Evolutionary conservation across 37 sponge, comb jelly and placozoan species (phyloP).

Genomic region (Theonella swinhoei): DNA sequence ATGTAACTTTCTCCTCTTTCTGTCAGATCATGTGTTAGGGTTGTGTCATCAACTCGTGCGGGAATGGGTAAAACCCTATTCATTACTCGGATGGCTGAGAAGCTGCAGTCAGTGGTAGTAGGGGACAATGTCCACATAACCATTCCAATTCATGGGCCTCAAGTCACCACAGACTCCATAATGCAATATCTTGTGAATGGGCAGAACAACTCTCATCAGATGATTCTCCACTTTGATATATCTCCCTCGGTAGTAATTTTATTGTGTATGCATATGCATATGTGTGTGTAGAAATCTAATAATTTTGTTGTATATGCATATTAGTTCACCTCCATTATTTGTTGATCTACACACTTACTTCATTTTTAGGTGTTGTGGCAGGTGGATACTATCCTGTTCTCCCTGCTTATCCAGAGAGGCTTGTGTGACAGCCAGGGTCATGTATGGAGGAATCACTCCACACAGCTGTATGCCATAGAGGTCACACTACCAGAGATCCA

Average conservation of each 20-base stretch:
- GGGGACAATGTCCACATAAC: conserved; percentile 14
- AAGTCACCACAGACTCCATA: conserved; percentile 46
- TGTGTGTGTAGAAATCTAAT: neutral
- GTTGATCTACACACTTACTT: no score
- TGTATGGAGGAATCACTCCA: conserved; percentile 57
- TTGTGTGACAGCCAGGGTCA: conserved; percentile 55
- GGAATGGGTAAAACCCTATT: conserved; percentile 79
- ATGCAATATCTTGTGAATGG: conserved; percentile 15
- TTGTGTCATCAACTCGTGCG: conserved; percentile 55
- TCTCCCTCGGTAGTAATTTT: conserved; percentile 33
- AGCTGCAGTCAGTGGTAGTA: neutral
- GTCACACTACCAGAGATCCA: conserved; percentile 31
- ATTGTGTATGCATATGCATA: neutral
- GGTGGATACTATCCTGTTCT: conserved; percentile 53
- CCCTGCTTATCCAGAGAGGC: conserved; percentile 47
- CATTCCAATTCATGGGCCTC: conserved; percentile 73
- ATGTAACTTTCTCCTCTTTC: no score
- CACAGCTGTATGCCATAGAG: conserved; percentile 67
- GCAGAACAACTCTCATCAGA: neutral
- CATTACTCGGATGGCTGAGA: conserved; percentile 26
- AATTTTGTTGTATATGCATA: neutral
- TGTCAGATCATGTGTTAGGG: conserved; percentile 62
- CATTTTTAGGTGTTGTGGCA: conserved; percentile 36
- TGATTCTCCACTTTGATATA: conserved; percentile 58
- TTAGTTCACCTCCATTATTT: no score